Conservation (phyloP, 2,797 vertebrate genomes). For the Sebastes taczanowskii region DNA sequence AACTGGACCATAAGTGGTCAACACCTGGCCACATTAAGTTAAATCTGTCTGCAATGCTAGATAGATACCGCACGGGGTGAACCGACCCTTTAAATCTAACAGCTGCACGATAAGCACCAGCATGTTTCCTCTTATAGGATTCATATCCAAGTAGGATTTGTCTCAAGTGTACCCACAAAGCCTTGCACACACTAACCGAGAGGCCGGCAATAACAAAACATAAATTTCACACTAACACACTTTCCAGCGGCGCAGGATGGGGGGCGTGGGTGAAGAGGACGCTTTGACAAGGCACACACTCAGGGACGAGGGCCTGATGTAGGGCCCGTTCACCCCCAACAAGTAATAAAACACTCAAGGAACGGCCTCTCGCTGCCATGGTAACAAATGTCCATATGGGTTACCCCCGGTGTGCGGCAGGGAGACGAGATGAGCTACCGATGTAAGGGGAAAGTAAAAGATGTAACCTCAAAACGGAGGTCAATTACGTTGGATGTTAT, state of each 20-base stretch:
- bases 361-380: conserved; percentile 57
- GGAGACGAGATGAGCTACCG: conserved; percentile 36
- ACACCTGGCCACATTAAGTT: not conserved
- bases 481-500: conserved; percentile 73
- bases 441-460: conserved; percentile 49
- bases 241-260: not conserved
- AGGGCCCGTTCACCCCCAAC: conserved; percentile 53
- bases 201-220: conserved; percentile 28
- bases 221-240: conserved; percentile 36
- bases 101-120: not conserved
- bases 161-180: conserved; percentile 20
- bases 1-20: not conserved
- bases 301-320: conserved; percentile 65
- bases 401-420: conserved; percentile 11
- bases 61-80: not conserved
- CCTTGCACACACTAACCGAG: not conserved
- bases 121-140: not conserved
- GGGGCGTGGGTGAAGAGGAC: conserved; percentile 28
- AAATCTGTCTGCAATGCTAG: not conserved
- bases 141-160: conserved; percentile 7
- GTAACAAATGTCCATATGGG: conserved; percentile 64
- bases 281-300: conserved; percentile 48
- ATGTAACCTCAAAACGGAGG: conserved; percentile 63
- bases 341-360: conserved; percentile 62
- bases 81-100: not conserved